These are phyloP conservation scores for Labrus mixtus DNA, from an alignment of 2,113 vertebrate species.

Conservation along the genomic window DNA sequence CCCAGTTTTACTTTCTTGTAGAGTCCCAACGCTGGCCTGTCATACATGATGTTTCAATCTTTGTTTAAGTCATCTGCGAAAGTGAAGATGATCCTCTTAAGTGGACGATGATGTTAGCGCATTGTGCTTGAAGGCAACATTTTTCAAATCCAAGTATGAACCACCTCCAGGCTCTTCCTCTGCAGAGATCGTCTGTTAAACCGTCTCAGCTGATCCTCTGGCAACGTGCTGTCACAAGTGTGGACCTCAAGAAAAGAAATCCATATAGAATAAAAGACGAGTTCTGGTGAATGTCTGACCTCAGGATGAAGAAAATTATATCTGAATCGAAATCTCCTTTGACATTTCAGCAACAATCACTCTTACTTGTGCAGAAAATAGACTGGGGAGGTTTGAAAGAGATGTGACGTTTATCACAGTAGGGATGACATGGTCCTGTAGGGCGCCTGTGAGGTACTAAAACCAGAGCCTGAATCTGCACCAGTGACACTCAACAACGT, in stretches of 20 bases:
- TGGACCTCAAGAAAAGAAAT: conserved; percentile 1
- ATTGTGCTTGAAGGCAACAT: not conserved
- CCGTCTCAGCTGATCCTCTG: conserved; percentile 2
- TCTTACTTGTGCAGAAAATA: conserved; percentile 66
- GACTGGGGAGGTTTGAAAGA: conserved; percentile 33
- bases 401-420: conserved; percentile 41
- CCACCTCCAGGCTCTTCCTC: not conserved
- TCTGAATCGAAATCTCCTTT: not conserved
- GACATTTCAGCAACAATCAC: conserved; percentile 40
- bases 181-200: conserved; percentile 36
- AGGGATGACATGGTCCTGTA: conserved; percentile 37
- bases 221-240: conserved; percentile 20
- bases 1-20: too few relatives aligned
- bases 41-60: not conserved
- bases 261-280: not conserved
- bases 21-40: not conserved
- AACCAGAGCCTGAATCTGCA: conserved; percentile 14
- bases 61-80: not conserved
- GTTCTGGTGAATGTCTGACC: not conserved
- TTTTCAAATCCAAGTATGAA: not conserved
- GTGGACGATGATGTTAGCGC: not conserved
- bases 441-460: conserved; percentile 40
- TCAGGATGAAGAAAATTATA: not conserved
- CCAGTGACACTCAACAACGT: conserved; percentile 50
- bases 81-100: not conserved